phyloP scores from a whole-genome alignment of 2,888 invertebrate species.

The Synanthedon myopaeformis region DNA sequence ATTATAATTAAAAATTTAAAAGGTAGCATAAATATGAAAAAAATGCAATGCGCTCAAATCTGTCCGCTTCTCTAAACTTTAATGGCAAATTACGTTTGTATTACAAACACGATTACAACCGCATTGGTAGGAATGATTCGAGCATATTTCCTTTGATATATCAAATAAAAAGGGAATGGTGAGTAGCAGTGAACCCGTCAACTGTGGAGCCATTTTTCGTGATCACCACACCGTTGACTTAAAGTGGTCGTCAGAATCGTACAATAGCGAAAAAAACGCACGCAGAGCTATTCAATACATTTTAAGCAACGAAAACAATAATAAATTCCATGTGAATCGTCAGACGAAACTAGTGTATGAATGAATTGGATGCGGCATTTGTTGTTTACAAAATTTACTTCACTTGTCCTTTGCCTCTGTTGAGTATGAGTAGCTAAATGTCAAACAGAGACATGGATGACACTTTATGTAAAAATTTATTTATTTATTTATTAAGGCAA shows the following conservation, averaged over 20 bases:
- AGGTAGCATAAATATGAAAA: too few species aligned
- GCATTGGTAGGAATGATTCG: slow-evolving; percentile 15
- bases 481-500: too few species aligned
- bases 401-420: too few species aligned
- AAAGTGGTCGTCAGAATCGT: slow-evolving; percentile 36
- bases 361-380: slow-evolving; percentile 22
- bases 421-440: too few species aligned
- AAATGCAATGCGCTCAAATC: too few species aligned
- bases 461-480: too few species aligned
- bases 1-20: too few species aligned
- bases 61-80: slow-evolving; percentile 4
- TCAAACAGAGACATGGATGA: too few species aligned
- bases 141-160: slow-evolving; percentile 41
- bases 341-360: background rate
- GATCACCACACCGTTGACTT: slow-evolving; percentile 56
- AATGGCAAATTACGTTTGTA: slow-evolving; percentile 12
- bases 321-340: slow-evolving; percentile 31
- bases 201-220: slow-evolving; percentile 37
- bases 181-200: slow-evolving; percentile 28
- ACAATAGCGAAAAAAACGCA: slow-evolving; percentile 57
- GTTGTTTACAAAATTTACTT: too few species aligned
- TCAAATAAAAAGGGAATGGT: slow-evolving; percentile 13
- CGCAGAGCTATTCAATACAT: slow-evolving; percentile 55
- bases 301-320: slow-evolving; percentile 62
- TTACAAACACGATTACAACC: slow-evolving; percentile 12